Percentiles rank a stretch among this genome's conserved stretches.
These are phyloP conservation scores for Pristionchus exspectatus DNA, from an alignment of 2,888 invertebrate species.

Conservation along the genomic window DNA sequence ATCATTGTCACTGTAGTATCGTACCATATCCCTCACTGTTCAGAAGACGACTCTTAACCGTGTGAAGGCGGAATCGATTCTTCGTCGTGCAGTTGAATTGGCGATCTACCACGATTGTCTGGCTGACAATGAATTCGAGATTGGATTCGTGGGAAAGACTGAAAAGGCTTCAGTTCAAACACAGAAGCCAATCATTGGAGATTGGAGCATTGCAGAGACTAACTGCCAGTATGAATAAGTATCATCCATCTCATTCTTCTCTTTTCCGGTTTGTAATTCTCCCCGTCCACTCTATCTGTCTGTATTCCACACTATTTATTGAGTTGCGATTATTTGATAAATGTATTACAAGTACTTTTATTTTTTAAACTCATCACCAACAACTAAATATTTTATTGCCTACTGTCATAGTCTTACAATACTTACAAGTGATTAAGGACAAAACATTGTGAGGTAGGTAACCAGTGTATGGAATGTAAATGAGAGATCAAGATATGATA, in stretches of 20 bases:
- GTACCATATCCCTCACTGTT: not conserved
- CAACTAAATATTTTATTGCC: not conserved
- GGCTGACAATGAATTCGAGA: constrained; percentile 76
- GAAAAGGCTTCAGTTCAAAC: constrained; percentile 56
- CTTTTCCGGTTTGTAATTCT: constrained; percentile 23
- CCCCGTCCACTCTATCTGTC: constrained; percentile 10
- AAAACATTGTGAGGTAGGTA: not conserved
- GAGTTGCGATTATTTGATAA: constrained; percentile 13
- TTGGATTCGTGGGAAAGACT: constrained; percentile 65
- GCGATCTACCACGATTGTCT: constrained; percentile 75
- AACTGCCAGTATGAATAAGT: constrained; percentile 72
- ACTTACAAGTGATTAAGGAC: not conserved
- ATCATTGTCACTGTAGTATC: not conserved
- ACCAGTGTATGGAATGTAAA: not conserved
- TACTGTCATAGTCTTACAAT: not conserved
- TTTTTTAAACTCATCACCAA: not conserved
- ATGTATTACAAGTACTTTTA: constrained; percentile 10
- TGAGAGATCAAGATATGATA: not conserved
- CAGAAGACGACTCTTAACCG: constrained; percentile 61
- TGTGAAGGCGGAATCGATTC: constrained; percentile 71
- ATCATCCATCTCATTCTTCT: not conserved
- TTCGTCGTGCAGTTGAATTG: constrained; percentile 75
- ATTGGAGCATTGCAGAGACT: constrained; percentile 75
- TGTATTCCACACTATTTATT: constrained; percentile 28
- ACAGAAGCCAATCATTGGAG: constrained; percentile 71